A percentile compares a stretch with the other conserved stretches of the same genome.
Evolutionary conservation across 2,113 vertebrate genomes (phyloP).

Genomic region (Corydoras sp.): DNA sequence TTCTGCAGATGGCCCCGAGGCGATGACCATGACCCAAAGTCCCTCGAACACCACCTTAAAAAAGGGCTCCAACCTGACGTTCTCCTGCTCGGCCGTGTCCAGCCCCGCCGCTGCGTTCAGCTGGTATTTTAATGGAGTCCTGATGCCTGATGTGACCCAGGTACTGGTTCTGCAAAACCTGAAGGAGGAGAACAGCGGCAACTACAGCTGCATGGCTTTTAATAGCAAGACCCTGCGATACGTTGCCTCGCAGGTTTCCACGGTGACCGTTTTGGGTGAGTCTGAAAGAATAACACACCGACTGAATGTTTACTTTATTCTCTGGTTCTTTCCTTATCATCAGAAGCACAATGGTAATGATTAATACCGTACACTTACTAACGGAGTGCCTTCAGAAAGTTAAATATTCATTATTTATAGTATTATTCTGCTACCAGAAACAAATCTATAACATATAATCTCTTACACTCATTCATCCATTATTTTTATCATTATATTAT

Average conservation of each 20-base stretch:
- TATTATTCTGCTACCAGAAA: no score
- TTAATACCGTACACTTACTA: no score
- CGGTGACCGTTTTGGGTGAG: slow-evolving; percentile 55
- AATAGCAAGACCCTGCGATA: slow-evolving; percentile 53
- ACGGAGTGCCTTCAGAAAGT: no score
- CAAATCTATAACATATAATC: no score
- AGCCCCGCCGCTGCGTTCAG: slow-evolving; percentile 47
- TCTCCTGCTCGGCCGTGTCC: slow-evolving; percentile 52
- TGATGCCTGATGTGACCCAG: fast-evolving
- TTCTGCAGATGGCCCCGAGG: slow-evolving; percentile 61
- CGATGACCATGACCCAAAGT: not conserved
- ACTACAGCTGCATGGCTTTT: slow-evolving; percentile 51
- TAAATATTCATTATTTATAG: no score
- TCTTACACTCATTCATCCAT: no score
- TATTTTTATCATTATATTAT: no score
- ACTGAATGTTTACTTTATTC: not conserved
- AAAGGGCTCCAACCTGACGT: slow-evolving; percentile 46
- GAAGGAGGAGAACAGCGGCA: not conserved
- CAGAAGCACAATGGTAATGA: no score
- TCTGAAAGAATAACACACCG: not conserved
- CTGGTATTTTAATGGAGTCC: slow-evolving; percentile 34
- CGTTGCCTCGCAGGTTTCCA: fast-evolving
- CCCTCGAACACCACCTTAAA: not conserved
- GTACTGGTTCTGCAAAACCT: slow-evolving; percentile 32
- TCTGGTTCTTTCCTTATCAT: not conserved